A percentile compares a stretch with the other conserved stretches of the same genome.
phyloP scores from a whole-genome alignment of 2,888 invertebrate genomes.

The Synanthedon myopaeformis region DNA sequence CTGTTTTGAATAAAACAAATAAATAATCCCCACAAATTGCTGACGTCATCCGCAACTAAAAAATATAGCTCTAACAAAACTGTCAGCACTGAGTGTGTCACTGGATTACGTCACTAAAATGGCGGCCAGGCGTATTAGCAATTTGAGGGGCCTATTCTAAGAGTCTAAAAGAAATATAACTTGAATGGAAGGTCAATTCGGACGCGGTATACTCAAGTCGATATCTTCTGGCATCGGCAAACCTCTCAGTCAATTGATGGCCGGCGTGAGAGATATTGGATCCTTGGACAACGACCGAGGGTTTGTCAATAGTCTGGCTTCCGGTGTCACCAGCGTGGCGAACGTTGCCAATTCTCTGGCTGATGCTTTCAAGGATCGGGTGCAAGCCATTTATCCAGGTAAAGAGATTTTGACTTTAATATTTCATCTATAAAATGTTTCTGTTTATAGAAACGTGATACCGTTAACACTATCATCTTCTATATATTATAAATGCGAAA shows the following conservation, averaged over 20 bases:
- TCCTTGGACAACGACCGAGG: slow-evolving; percentile 74
- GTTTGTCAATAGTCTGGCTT: slow-evolving; percentile 56
- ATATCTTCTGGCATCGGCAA: slow-evolving; percentile 52
- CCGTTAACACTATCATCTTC: too few relatives aligned
- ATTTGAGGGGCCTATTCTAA: not conserved
- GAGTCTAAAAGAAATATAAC: not conserved
- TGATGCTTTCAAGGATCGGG: slow-evolving; percentile 61
- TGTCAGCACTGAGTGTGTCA: not conserved
- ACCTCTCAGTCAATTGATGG: slow-evolving; percentile 71
- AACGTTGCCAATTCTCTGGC: slow-evolving; percentile 48
- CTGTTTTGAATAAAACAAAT: too few relatives aligned
- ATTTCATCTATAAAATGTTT: not conserved
- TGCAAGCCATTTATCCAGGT: slow-evolving; percentile 72
- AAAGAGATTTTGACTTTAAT: not conserved
- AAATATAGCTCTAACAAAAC: too few relatives aligned
- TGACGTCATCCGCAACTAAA: too few relatives aligned
- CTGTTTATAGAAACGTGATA: not conserved
- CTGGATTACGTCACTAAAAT: not conserved
- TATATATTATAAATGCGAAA: too few relatives aligned
- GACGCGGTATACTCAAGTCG: slow-evolving; percentile 53
- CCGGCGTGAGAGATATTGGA: slow-evolving; percentile 64
- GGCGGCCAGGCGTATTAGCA: not conserved
- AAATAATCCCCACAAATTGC: too few relatives aligned
- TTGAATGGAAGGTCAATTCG: slow-evolving; percentile 45
- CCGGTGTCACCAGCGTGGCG: slow-evolving; percentile 51